Evolutionary conservation across 2,888 invertebrate genomes (phyloP), one percentile per base, ranked within the genome.

Genomic region (Camponotus fellah): DNA sequence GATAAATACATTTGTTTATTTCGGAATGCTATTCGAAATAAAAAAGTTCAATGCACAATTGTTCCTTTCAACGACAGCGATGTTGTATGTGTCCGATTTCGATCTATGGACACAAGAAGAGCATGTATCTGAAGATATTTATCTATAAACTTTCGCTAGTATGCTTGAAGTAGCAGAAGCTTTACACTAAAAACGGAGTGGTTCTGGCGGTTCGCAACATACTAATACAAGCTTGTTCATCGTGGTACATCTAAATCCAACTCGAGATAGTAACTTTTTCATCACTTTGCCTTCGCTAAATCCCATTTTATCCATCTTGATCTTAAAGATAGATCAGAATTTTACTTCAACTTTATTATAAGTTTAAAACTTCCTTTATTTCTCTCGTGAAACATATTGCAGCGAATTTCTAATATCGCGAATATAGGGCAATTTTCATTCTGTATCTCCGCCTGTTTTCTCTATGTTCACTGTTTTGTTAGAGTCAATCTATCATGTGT

Each of bases 301-400:
- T 56, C 12, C 40, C 32, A 56, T 66, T 56, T 40, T 66, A 75
- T 77, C 12, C 40, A 56, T 32, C 32, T 56, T 56, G 9, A 8
- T n/a, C 40, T 43, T 43, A 40, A 9, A 53, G 32, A 56, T 40
- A n/a, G 32, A 77, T 32, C n/a, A n/a, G 66, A 77, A 77, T 77
- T 66, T 66, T 66, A 77, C 56, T 77, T 66, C 40, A n/a, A 37
- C 64, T 53, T 49, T 17, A 46, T 14, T 26, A 9, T 3, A 32
- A 40, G 58, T 72, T 75, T 64, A 34, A 46, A 34, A 9, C 14
- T 2, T 6, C 46, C 17, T 62, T 64, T 49, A 21, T 76, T 37
- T 76, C 37, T 37, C 26, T 53, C 21, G 21, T 37, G 21, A 17
- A 49, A 43, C 21, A 17, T 37, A 21, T 8, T 4, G 34, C 21